Base-by-base conservation (phyloP, 2,797 vertebrate species). In the Centropyge bicolor region DNA sequence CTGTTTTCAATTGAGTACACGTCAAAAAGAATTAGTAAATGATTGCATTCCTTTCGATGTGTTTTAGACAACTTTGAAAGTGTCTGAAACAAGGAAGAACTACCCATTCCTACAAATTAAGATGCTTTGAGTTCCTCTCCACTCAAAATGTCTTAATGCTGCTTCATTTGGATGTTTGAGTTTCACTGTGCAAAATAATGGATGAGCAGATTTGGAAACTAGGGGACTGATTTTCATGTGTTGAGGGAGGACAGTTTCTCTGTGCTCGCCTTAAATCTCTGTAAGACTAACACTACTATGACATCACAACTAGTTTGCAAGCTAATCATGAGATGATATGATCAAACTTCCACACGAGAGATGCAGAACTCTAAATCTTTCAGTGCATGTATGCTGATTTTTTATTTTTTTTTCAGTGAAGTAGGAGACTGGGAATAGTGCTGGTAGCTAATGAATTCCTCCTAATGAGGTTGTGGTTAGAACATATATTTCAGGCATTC, bases 61-160 rank as follows among this genome's bases (percentile, higher is more conserved):
- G 27, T 31, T 31, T 31, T 31, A 31, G 27, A 31, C 27, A 31
- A 31, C 27, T 31, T 31, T 78, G 40, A 38, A 81, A 84, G 43
- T 22, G 67, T 65, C 45, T 12, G 6, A 68, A 24, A 61, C 49
- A 57, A 14, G 46, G 14, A 54, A 24, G 0, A 71, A 59, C 16
- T 2, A 65, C 49, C 22, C 9, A 24, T 31, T 40, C 8, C 19
- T 16, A 11, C 8, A 35, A 56, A 36, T 60, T 19, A 5, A 66
- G 45, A 51, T n/a, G 17, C 17, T 49, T 40, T 24, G 24, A 61
- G 12, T 38, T 20, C 1, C 24, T 16, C 35, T 55, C 9, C 0
- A 8, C 14, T 24, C 5, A 17, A 49, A 43, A n/a, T 6, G 8
- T 22, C 6, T 31, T 38, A 17, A 31, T 41, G 45, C 40, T 17